phyloP scores from a whole-genome alignment of 2,113 vertebrate species.

The Haemorhous mexicanus region DNA sequence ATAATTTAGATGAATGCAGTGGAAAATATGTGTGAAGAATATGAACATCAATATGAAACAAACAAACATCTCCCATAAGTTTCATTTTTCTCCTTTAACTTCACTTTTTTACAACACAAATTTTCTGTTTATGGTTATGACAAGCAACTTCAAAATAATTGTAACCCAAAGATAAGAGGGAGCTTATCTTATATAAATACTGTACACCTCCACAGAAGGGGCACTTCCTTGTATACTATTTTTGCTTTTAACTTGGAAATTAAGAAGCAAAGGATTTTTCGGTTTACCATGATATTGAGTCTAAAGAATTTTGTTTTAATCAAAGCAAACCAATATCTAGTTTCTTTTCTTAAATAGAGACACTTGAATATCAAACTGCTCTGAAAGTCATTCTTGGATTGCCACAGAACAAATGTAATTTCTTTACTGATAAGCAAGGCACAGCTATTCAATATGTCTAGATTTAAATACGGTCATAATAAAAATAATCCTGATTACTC shows the following conservation, averaged over 20 bases:
- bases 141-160: not conserved
- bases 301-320: not conserved
- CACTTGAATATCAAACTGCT: not conserved
- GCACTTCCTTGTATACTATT: not conserved
- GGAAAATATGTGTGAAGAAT: not conserved
- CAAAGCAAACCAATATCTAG: constrained; percentile 13
- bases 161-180: not conserved
- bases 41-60: not conserved
- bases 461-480: not conserved
- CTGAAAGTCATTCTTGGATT: not conserved
- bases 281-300: constrained; percentile 31
- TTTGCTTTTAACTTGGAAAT: constrained; percentile 46
- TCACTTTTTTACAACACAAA: not conserved
- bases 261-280: constrained; percentile 19
- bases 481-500: not conserved
- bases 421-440: not conserved
- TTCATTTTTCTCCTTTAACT: not conserved
- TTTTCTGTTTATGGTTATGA: not conserved
- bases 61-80: not conserved
- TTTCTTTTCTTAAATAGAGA: not conserved
- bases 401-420: not conserved
- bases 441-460: not conserved
- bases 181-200: not conserved
- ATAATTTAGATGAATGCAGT: not conserved
- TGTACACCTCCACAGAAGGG: not conserved